Conservation (phyloP, 2,113 vertebrate species). For the Oryzias woworae region DNA sequence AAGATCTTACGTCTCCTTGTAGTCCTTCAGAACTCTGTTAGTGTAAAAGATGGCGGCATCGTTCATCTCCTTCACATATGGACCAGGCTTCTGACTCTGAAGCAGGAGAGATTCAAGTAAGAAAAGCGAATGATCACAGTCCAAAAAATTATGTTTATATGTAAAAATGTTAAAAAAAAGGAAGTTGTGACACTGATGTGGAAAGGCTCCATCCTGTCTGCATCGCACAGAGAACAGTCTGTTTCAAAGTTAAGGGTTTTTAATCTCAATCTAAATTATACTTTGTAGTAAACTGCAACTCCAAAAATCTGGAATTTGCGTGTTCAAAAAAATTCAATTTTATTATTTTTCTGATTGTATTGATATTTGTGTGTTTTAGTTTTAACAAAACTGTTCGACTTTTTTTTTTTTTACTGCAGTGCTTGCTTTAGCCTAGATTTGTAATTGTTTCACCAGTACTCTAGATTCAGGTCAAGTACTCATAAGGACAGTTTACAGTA, state of each 20-base stretch:
- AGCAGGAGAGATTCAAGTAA: conserved; percentile 22
- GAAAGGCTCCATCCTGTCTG: conserved; percentile 15
- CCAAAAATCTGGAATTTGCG: no score
- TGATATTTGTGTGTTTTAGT: no score
- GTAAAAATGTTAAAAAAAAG: background rate
- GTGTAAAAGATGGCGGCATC: conserved; percentile 98
- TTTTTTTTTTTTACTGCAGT: no score
- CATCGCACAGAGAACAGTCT: conserved; percentile 31
- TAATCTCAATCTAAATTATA: conserved; percentile 37
- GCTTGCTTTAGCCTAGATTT: no score
- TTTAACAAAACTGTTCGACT: no score
- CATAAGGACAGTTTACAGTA: no score
- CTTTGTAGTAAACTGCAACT: background rate
- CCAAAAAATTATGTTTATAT: conserved; percentile 8
- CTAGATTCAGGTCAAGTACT: no score
- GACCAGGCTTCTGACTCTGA: conserved; percentile 93
- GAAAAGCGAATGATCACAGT: conserved; percentile 1
- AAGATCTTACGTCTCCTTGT: conserved; percentile 88
- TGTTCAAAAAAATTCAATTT: no score
- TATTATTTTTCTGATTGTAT: no score
- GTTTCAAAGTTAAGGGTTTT: conserved; percentile 12
- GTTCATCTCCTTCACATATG: conserved; percentile 99
- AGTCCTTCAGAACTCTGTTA: conserved; percentile 98
- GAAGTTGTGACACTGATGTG: conserved; percentile 4
- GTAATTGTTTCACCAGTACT: no score